A percentile compares a stretch with the other conserved stretches of the same genome.
phyloP scores from a whole-genome alignment of 1,140 invertebrate species.

The Platorchestia sp. region DNA sequence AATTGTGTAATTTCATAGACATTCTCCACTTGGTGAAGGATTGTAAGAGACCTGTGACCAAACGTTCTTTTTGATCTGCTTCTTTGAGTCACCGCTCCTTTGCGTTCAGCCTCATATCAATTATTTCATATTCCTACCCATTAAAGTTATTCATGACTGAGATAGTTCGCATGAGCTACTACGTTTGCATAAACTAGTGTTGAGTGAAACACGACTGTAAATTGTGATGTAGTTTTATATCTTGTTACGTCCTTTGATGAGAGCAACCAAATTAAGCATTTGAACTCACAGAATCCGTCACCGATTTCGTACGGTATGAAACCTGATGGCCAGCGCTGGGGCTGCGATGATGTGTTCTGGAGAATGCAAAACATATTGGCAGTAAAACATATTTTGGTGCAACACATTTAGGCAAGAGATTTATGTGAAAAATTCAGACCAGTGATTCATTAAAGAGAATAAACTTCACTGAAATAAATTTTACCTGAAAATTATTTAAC shows the following conservation, averaged over 20 bases:
- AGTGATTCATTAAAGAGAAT: not conserved
- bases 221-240: not conserved
- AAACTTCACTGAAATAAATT: not conserved
- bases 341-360: not conserved
- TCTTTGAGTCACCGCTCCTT: not conserved
- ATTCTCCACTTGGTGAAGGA: too few species aligned
- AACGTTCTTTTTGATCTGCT: too few species aligned
- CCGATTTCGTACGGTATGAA: conserved; percentile 5
- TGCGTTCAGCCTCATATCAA: not conserved
- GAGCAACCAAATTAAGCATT: not conserved
- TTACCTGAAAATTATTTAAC: not conserved
- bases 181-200: not conserved
- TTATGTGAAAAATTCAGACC: not conserved
- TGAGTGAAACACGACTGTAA: too few species aligned
- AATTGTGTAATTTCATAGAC: too few species aligned
- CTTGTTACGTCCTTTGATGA: too few species aligned
- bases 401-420: too few species aligned
- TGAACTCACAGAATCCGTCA: conserved; percentile 7
- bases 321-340: not conserved
- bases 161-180: not conserved
- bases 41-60: too few species aligned
- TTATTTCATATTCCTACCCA: not conserved
- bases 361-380: not conserved
- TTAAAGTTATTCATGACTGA: not conserved
- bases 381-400: not conserved